Evolutionary conservation across 1,140 invertebrate species (phyloP).

Genomic region (Anoplolepis gracilipes): DNA sequence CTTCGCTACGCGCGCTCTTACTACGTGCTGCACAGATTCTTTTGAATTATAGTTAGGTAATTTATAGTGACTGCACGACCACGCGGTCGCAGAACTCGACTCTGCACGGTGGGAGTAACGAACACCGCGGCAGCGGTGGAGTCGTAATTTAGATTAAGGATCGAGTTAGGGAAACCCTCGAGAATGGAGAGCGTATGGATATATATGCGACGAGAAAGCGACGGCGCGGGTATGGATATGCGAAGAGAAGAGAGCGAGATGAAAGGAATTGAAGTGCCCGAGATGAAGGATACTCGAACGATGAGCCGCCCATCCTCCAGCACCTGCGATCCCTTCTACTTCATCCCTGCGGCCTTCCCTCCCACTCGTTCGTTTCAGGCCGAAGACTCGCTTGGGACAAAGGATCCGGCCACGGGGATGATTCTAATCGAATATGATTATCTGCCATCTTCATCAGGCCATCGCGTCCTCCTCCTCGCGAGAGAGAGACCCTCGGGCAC

Average conservation of each 20-base stretch:
- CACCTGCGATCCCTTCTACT: neutral
- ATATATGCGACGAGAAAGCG: constrained; percentile 13
- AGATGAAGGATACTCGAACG: constrained; percentile 72
- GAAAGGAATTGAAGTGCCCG: constrained; percentile 62
- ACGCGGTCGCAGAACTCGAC: constrained; percentile 45
- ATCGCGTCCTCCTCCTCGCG: neutral
- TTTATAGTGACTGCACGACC: constrained; percentile 78
- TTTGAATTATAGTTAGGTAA: constrained; percentile 84
- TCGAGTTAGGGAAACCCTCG: constrained; percentile 67
- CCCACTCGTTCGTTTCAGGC: constrained; percentile 11
- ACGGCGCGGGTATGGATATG: constrained; percentile 2
- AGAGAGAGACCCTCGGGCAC: constrained; percentile 18
- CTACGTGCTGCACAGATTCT: constrained; percentile 46
- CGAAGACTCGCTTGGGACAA: constrained; percentile 75
- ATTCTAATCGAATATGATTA: constrained; percentile 84
- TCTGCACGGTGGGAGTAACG: constrained; percentile 53
- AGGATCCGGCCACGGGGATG: constrained; percentile 77
- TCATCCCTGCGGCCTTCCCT: neutral
- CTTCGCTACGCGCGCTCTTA: neutral
- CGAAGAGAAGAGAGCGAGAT: constrained; percentile 29
- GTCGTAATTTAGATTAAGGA: constrained; percentile 81
- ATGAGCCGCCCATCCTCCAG: constrained; percentile 61
- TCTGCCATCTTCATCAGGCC: constrained; percentile 78
- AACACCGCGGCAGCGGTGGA: constrained; percentile 62
- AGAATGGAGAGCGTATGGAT: constrained; percentile 30